A percentile compares a stretch with the other conserved stretches of the same genome.
Evolutionary conservation across 2,113 vertebrate species (phyloP).

Genomic region (Ramphastos sulfuratus): DNA sequence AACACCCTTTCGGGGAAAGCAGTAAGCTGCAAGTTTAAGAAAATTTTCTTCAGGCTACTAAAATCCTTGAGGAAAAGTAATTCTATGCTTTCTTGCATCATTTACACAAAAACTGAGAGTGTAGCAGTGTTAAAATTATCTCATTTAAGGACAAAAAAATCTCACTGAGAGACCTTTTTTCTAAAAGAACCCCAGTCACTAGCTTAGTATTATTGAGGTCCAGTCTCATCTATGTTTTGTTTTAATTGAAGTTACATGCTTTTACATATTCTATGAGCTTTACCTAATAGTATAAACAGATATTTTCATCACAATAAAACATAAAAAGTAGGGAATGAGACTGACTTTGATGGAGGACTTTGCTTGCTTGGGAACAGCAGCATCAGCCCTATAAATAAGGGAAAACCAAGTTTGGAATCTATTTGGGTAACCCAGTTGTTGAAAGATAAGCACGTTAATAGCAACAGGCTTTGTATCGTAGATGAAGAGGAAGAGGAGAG

Average conservation of each 20-base stretch:
- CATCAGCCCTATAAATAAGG: slow-evolving; percentile 18
- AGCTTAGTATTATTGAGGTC: not conserved
- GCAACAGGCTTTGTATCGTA: not conserved
- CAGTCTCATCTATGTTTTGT: slow-evolving; percentile 1
- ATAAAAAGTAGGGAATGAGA: not conserved
- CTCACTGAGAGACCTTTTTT: not conserved
- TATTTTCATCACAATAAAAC: slow-evolving; percentile 11
- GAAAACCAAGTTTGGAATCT: slow-evolving; percentile 17
- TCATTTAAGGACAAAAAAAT: slow-evolving; percentile 59
- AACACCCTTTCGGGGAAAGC: slow-evolving; percentile 30
- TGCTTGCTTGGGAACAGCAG: not conserved
- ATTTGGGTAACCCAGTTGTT: slow-evolving; percentile 17
- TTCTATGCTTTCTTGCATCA: slow-evolving; percentile 62
- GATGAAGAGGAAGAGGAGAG: not conserved
- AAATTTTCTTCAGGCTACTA: slow-evolving; percentile 45
- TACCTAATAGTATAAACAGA: slow-evolving; percentile 19
- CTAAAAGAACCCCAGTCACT: not conserved
- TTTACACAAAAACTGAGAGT: slow-evolving; percentile 62
- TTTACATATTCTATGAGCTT: slow-evolving; percentile 27
- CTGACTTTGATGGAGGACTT: not conserved
- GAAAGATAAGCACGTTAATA: slow-evolving; percentile 19
- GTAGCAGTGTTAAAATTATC: slow-evolving; percentile 50
- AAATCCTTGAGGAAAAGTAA: slow-evolving; percentile 55
- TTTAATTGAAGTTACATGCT: not conserved
- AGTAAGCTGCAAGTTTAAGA: slow-evolving; percentile 54